Conservation (phyloP, 2,888 invertebrate species). For the Pterostichus niger region DNA sequence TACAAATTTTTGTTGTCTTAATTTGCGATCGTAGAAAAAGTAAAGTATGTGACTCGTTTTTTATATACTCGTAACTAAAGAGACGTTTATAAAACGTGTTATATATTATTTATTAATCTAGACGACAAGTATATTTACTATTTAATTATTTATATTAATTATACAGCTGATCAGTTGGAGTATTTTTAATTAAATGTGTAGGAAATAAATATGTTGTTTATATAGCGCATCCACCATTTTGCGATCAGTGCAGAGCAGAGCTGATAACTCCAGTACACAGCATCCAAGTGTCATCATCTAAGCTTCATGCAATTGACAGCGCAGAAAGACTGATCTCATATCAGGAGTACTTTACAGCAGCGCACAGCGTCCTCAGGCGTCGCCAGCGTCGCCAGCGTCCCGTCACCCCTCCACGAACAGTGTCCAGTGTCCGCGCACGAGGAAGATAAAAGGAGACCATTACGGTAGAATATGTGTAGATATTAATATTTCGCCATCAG, state of each 20-base stretch:
- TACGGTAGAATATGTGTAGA: conserved; percentile 70
- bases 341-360: conserved; percentile 60
- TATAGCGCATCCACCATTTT: conserved; percentile 31
- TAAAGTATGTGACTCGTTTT: too few relatives aligned
- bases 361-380: conserved; percentile 29
- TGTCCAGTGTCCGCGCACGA: conserved; percentile 37
- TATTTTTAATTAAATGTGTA: too few relatives aligned
- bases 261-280: conserved; percentile 29
- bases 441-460: conserved; percentile 70
- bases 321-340: conserved; percentile 56
- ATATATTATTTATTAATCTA: too few relatives aligned
- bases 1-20: too few relatives aligned
- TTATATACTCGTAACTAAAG: too few relatives aligned
- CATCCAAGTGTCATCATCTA: conserved; percentile 47
- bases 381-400: conserved; percentile 18
- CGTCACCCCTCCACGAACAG: not conserved
- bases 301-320: conserved; percentile 62
- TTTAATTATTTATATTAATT: too few relatives aligned
- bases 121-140: too few relatives aligned
- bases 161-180: too few relatives aligned
- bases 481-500: conserved; percentile 72
- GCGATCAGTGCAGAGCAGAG: not conserved
- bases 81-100: too few relatives aligned
- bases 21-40: too few relatives aligned
- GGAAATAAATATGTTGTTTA: not conserved